These are phyloP conservation scores for Gonioctena quinquepunctata DNA, from an alignment of 1,140 invertebrate species.

Conservation along the genomic window DNA sequence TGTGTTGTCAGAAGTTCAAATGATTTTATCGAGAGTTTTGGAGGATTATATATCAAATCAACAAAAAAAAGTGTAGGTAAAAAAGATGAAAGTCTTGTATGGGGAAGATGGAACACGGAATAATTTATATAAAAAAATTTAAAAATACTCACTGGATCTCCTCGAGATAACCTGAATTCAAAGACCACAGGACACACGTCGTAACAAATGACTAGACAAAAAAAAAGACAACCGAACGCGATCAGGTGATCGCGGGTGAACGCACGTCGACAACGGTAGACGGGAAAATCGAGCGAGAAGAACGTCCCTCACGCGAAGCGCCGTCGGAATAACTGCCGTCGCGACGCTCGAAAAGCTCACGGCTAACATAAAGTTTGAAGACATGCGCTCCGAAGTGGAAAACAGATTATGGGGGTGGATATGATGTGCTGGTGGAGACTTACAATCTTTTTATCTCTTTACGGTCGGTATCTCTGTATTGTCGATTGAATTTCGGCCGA, in stretches of 20 bases:
- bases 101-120: no score
- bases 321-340: neutral
- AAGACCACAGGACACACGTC: no score
- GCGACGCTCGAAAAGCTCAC: neutral
- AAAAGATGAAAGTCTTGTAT: no score
- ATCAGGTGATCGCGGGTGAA: neutral
- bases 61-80: no score
- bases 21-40: no score
- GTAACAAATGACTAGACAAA: no score
- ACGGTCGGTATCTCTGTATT: neutral
- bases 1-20: no score
- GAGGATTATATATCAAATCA: no score
- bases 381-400: slow-evolving; percentile 2
- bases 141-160: no score
- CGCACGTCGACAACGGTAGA: neutral
- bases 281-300: neutral
- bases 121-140: no score
- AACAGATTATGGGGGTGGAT: slow-evolving; percentile 8
- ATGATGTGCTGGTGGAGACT: slow-evolving; percentile 5
- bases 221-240: neutral
- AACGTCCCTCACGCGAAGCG: slow-evolving; percentile 2
- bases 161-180: no score
- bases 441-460: neutral
- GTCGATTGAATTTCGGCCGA: neutral
- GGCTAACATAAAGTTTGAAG: neutral